phyloP scores from a whole-genome alignment of 2,797 vertebrate species.

The Neosilurus hyrtlii region DNA sequence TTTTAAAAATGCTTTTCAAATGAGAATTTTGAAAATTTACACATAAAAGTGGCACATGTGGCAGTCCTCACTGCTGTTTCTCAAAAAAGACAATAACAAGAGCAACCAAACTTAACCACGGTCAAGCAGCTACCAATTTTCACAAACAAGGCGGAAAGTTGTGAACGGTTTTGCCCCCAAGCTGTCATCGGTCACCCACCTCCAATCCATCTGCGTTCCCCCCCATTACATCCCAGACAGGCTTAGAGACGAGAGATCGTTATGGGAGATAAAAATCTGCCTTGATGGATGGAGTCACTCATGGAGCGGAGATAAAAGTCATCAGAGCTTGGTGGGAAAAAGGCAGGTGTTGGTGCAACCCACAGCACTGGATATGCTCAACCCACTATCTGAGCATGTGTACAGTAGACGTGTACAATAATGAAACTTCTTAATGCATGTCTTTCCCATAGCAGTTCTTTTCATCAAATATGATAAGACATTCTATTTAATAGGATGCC shows the following conservation, averaged over 20 bases:
- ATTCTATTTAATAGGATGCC: too few species aligned
- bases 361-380: constrained; percentile 6
- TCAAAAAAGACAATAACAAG: constrained; percentile 16
- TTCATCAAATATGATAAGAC: too few species aligned
- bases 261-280: constrained; percentile 55
- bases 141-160: constrained; percentile 43
- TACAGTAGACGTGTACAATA: neutral
- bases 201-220: constrained; percentile 58
- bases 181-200: constrained; percentile 45
- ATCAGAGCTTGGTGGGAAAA: constrained; percentile 51
- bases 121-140: constrained; percentile 28
- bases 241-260: constrained; percentile 56
- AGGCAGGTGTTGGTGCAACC: constrained; percentile 44
- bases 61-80: constrained; percentile 15
- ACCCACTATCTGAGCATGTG: neutral
- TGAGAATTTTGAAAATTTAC: neutral
- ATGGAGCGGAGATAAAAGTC: constrained; percentile 52
- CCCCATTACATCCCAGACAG: constrained; percentile 58
- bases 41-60: constrained; percentile 32
- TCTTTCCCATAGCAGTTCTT: neutral
- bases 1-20: neutral
- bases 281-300: constrained; percentile 55
- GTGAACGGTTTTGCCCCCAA: constrained; percentile 39
- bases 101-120: constrained; percentile 34
- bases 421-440: neutral